These are phyloP conservation scores for Chaitophorus viminalis DNA, from an alignment of 2,888 invertebrate species.

Conservation along the genomic window DNA sequence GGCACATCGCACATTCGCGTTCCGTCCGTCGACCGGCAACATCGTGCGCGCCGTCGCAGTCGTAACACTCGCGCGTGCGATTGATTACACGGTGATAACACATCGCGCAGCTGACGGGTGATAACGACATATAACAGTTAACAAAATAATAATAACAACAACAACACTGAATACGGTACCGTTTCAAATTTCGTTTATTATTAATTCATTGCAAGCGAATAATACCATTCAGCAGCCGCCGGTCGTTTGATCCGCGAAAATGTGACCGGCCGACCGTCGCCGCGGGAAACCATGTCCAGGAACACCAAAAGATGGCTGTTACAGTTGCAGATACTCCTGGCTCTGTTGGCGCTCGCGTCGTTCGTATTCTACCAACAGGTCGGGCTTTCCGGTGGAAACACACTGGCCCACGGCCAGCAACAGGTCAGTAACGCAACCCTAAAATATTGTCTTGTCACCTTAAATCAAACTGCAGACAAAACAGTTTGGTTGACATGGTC, in stretches of 20 bases:
- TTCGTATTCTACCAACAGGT: slow-evolving; percentile 57
- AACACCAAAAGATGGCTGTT: slow-evolving; percentile 50
- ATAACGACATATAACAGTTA: too few relatives aligned
- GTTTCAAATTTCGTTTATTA: background rate
- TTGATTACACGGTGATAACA: slow-evolving; percentile 30
- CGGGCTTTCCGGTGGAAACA: slow-evolving; percentile 6
- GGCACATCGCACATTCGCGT: background rate
- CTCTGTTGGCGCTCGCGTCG: slow-evolving; percentile 47
- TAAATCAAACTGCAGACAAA: too few relatives aligned
- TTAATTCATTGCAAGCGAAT: background rate
- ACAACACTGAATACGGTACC: background rate
- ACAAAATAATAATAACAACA: too few relatives aligned
- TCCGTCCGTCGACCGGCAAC: slow-evolving; percentile 21
- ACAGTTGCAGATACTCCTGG: slow-evolving; percentile 52
- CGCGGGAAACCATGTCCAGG: slow-evolving; percentile 37
- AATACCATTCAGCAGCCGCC: background rate
- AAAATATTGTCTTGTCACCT: too few relatives aligned
- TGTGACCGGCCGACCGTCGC: slow-evolving; percentile 13
- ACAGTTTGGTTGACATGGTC: too few relatives aligned
- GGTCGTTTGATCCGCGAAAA: slow-evolving; percentile 28
- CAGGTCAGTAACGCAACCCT: slow-evolving; percentile 14
- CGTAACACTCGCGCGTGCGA: background rate
- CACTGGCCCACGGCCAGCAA: background rate
- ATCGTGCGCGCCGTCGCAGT: background rate
- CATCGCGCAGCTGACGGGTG: background rate